Conservation (phyloP, 2,113 vertebrate genomes). For the Prietella phreatophila region DNA sequence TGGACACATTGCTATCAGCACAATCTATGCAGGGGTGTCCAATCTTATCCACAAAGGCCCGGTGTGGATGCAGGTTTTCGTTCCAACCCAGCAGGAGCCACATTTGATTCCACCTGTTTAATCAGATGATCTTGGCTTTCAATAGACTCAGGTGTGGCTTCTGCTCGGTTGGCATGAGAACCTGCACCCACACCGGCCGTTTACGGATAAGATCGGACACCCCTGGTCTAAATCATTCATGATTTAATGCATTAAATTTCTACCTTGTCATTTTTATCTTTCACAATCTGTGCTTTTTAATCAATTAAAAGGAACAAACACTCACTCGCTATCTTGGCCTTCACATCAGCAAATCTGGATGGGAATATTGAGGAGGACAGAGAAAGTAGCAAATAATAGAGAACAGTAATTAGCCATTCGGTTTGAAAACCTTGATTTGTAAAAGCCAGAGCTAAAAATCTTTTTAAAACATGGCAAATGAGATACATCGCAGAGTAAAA, state of each 20-base stretch:
- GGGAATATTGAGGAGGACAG: conserved; percentile 56
- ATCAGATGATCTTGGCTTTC: too few relatives aligned
- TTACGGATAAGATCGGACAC: too few relatives aligned
- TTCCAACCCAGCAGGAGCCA: too few relatives aligned
- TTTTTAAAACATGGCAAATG: not conserved
- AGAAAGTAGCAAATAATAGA: conserved; percentile 18
- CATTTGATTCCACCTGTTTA: too few relatives aligned
- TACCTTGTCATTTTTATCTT: not conserved
- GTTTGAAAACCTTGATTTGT: not conserved
- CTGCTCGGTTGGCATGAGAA: too few relatives aligned
- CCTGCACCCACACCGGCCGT: too few relatives aligned
- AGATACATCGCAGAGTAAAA: not conserved
- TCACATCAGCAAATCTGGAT: conserved; percentile 95
- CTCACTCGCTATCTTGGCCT: conserved; percentile 99
- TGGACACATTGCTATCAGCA: not conserved
- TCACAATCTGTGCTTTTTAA: not conserved
- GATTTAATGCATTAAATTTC: not conserved
- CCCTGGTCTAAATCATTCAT: too few relatives aligned
- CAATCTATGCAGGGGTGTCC: too few relatives aligned
- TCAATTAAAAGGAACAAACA: conserved; percentile 44
- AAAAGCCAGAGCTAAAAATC: not conserved
- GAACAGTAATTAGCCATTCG: not conserved
- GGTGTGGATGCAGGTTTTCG: too few relatives aligned
- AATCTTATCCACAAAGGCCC: too few relatives aligned
- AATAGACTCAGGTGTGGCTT: too few relatives aligned